Evolutionary conservation across 23 tunicate species (phyloP), one percentile per base, ranked within the genome.

Genomic region (Trididemnum clinides): DNA sequence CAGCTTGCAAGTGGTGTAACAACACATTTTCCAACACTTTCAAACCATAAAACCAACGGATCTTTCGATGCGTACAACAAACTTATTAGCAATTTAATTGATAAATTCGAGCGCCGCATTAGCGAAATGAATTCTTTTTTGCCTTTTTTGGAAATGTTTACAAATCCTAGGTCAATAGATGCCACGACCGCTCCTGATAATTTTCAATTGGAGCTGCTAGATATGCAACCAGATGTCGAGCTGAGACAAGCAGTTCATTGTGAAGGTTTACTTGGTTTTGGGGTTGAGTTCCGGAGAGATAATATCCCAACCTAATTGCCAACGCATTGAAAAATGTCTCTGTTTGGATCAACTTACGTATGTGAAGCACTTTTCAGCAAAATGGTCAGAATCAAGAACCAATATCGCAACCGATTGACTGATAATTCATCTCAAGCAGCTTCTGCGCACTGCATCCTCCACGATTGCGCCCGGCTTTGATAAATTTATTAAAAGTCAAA

Each of bases 331-430:
- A 86, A 31, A 77, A 86, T 39, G 36, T 77, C 63, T 86, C 84
- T 86, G 77, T 86, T 86, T 63, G 88, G 88, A 50, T 84, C 81
- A 72, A 51, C 88, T 72, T 84, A 84, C 71, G 88, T 84, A 72
- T 84, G 88, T 84, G 88, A 84, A 72, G 88, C 82, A 50, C 88
- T 84, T 72, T 84, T 72, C 82, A 86, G 90, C 76, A 63, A 86
- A 77, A 86, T 77, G 85, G 63, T 86, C 59, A 86, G 84, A 86
- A 86, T 86, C 62, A 62, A 86, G 34, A 86, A 86, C 28, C 84
- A 86, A n/a, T n/a, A n/a, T n/a, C n/a, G n/a, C n/a, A n/a, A n/a
- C 33, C 57, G 83, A 78, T 86, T 86, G 77, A 64, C 84, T 29
- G 84, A 86, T 28, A 30, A 77, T n/a, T 3, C 84, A 86, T 38